Base-by-base conservation (phyloP, 2,888 invertebrate genomes). In the Harmothoe impar region DNA sequence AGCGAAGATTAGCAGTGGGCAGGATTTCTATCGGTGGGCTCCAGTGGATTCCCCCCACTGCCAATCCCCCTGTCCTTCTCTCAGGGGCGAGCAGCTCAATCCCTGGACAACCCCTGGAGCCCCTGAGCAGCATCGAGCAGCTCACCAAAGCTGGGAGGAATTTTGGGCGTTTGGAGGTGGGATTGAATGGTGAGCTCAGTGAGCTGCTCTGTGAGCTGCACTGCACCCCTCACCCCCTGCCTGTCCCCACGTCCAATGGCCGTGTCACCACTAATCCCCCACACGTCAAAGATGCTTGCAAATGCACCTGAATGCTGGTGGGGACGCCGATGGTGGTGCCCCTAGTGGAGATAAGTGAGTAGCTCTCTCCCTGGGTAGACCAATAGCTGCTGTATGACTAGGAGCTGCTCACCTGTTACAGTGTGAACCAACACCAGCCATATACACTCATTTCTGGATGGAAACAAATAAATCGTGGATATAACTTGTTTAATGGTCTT, bases 291-390 rank as follows among this genome's bases (percentile, higher is more conserved):
- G 86, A 86, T 35, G 84, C 23, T 86, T n/a, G 86, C 31, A 31
- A 52, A 86, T 86, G 86, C 56, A 31, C 31, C 86, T 86, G 81
- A 81, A 81, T 33, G 81, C 43, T 81, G 62, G 62, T 62, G 62
- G 62, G 7, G 20, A 5, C 62, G 23, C 62, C 62, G 43, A 43
- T 62, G 62, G 62, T 62, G 62, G 62, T 20, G 43, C 43, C 43
- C 43, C 43, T 43, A 20, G 62, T 62, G 62, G 62, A 62, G 62
- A 62, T 62, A 62, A 62, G 62, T 62, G 62, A 20, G 23, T 62
- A 15, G 15, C 62, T 62, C 62, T n/a, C 20, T 62, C 12, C 10
- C 3, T 62, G 62, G 43, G 43, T 10, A 43, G 43, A 43, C 5
- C 43, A n/a, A n/a, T n/a, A 7, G 43, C 43, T 3, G 43, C 43